These are phyloP conservation scores for Coelopa frigida DNA, from an alignment of 1,140 invertebrate species.

Conservation along the genomic window DNA sequence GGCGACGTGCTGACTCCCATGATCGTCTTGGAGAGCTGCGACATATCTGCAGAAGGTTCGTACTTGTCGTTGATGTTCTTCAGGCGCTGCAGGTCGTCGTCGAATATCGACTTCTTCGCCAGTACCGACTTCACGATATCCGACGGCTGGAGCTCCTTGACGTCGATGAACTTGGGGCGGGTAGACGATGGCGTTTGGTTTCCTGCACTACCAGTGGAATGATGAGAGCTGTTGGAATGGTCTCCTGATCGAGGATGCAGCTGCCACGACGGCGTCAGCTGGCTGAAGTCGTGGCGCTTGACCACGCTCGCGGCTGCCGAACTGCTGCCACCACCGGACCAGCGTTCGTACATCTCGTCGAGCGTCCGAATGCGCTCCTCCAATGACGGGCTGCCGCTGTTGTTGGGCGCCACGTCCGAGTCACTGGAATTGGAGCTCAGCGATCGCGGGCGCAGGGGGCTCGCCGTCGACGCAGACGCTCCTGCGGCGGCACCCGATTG, in stretches of 20 bases:
- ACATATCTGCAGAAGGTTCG: constrained; percentile 51
- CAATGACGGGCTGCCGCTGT: constrained; percentile 56
- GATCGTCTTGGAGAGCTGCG: constrained; percentile 13
- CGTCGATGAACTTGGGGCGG: constrained; percentile 62
- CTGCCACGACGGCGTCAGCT: constrained; percentile 15
- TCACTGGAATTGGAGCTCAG: constrained; percentile 55
- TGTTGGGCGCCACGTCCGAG: constrained; percentile 47
- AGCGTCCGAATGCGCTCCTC: constrained; percentile 82
- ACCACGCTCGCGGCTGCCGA: not conserved
- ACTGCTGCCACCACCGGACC: constrained; percentile 62
- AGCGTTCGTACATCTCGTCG: constrained; percentile 88
- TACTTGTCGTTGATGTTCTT: constrained; percentile 87
- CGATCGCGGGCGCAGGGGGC: constrained; percentile 54
- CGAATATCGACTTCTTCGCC: constrained; percentile 88
- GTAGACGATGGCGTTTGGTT: constrained; percentile 46
- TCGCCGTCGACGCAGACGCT: constrained; percentile 33
- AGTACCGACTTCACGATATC: constrained; percentile 89
- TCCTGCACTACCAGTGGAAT: not conserved
- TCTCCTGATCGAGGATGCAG: constrained; percentile 17
- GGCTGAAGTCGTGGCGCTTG: constrained; percentile 12
- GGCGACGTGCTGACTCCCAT: constrained; percentile 35
- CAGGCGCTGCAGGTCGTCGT: constrained; percentile 88
- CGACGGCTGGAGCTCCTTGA: constrained; percentile 77
- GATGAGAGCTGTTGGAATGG: not conserved
- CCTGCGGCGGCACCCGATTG: constrained; percentile 29